Evolutionary conservation across 2,888 invertebrate genomes (phyloP), one percentile per base, ranked within the genome.

Genomic region (Hybos culiciformis): DNA sequence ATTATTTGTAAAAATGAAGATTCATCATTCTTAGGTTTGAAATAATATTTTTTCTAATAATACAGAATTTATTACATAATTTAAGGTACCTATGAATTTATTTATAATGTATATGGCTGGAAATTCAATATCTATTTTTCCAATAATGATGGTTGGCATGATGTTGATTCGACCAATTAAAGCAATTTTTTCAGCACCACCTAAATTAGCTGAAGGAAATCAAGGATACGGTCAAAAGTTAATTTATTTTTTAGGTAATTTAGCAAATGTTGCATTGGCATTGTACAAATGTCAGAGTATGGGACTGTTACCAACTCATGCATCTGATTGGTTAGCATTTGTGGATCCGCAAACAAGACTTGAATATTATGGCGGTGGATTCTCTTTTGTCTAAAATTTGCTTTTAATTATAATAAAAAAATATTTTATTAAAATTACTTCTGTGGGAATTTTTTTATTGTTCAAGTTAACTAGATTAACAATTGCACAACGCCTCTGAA

Each of bases 121-220:
- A 15, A 96, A 92, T 65, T 93, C 96, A 0, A 96, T 98, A 56
- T 97, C 96, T 1, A 97, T 99, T 56, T 97, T 99, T 58, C 98
- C 98, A 0, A 98, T 99, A 38, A 98, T 99, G 98, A 99, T 99
- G 98, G 94, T 99, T 8, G 96, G 94, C 34, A 98, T 99, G 98
- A 75, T 98, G 69, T 83, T 97, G 55, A 84, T 97, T 56, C 73
- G 96, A 48, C 97, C 97, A 3, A 78, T 97, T 20, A 96, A 97
- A 69, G 94, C 97, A 3, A 72, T 98, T 44, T 88, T 97, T 63
- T 73, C 90, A 1, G 84, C 92, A 29, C 83, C 83, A 58, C 94
- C 94, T 58, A 92, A 92, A 69, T 83, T 90, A 74, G 88, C 94
- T 42, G 93, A 93, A 67, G 92, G 92, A 20, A 81, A 83, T 32